Evolutionary conservation across 2,888 invertebrate genomes (phyloP), one percentile per base, ranked within the genome.

Genomic region (Portevinia maculata): DNA sequence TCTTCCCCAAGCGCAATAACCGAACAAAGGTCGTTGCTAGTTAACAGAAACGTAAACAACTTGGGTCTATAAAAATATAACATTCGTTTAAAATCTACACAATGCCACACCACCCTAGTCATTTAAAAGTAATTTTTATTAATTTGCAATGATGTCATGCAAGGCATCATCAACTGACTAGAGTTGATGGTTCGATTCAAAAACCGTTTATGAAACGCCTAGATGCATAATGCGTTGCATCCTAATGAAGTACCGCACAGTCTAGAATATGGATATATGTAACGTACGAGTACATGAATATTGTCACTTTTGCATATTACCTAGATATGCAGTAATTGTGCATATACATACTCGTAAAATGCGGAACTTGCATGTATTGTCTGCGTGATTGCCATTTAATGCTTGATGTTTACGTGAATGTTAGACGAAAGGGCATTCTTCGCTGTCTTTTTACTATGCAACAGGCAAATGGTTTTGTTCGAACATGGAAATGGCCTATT

Each of bases 141-240:
- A 62, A 74, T 69, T 79, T 74, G 28, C 48, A 69, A 74, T 79
- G 79, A 79, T 74, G 79, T 79, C 79, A 79, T 74, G 34, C 37
- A 13, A 44, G 53, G 39, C 73, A 60, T 79, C 73, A 79, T 78
- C 57, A 65, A 37, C 39, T 46, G 41, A 11, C 8, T 37, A 9
- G 9, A 11, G 41, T 15, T 11, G 15, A 17, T 9, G 7, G 55
- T n/a, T 44, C 7, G 37, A 9, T 28, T 46, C 71, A 46, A 71
- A 65, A 65, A 52, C 57, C 34, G 65, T 34, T 37, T 34, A 65
- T 59, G 64, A 32, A 59, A 21, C 11, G 64, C 41, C 71, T 71
- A 59, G 59, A 70, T 70, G 70, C 59, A 70, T 57, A 48, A 69
- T 50, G 70, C 59, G 21, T 60, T 13, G n/a, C 39, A 71, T 79